These are phyloP conservation scores for Beaufortia kweichowensis DNA, from an alignment of 2,113 vertebrate genomes.

Conservation along the genomic window DNA sequence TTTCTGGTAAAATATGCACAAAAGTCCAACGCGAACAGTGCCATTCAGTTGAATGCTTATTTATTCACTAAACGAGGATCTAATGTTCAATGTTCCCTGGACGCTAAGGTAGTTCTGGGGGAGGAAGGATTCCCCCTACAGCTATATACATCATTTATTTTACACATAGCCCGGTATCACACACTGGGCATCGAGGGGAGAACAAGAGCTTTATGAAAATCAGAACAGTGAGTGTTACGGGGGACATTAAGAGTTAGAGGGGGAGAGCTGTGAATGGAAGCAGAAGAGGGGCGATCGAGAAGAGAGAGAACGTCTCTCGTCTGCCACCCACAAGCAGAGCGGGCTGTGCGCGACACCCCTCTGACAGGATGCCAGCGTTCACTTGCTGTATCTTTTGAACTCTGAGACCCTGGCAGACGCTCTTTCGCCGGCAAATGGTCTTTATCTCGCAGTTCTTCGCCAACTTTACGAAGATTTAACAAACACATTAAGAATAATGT, in stretches of 20 bases:
- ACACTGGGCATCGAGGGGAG: constrained; percentile 86
- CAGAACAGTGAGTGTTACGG: constrained; percentile 72
- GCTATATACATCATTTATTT: constrained; percentile 99
- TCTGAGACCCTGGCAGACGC: constrained; percentile 30
- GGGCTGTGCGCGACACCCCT: constrained; percentile 46
- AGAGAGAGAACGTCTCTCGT: constrained; percentile 18
- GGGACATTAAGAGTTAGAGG: constrained; percentile 52
- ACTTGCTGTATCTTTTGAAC: constrained; percentile 41
- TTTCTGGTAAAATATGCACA: constrained; percentile 98
- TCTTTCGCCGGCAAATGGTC: not conserved
- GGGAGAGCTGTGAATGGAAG: constrained; percentile 54
- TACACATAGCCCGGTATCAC: constrained; percentile 97
- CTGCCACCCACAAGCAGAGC: constrained; percentile 42
- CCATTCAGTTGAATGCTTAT: constrained; percentile 99
- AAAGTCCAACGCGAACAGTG: constrained; percentile 90
- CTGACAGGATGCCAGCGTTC: constrained; percentile 34
- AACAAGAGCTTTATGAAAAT: constrained; percentile 80
- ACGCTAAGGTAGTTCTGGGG: constrained; percentile 92
- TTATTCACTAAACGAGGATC: constrained; percentile 99
- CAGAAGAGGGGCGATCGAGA: constrained; percentile 39
- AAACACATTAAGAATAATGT: constrained; percentile 1
- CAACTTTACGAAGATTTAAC: not conserved
- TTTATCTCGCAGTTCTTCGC: constrained; percentile 13
- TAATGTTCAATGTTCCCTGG: constrained; percentile 99
- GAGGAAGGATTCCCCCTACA: constrained; percentile 91